Evolutionary conservation across 2,797 vertebrate genomes (phyloP), one percentile per base, ranked within the genome.

Genomic region (Phalloptychus januarius): DNA sequence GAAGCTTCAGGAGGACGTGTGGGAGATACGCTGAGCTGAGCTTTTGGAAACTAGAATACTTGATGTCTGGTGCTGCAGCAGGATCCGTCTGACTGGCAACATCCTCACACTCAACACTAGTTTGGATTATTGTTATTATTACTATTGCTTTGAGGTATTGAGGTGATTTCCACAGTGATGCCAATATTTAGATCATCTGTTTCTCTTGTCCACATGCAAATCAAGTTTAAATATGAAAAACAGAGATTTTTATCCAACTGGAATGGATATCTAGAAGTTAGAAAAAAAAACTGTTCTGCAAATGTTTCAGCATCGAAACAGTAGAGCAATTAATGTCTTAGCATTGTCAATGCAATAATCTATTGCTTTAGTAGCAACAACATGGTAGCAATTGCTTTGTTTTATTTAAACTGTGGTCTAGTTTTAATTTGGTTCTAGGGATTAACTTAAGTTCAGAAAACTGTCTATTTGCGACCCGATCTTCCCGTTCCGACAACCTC

Each of bases 31-130:
- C 72, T 58, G 72, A 80, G 79, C 72, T 58, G 72, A 80, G 74
- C 71, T 44, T 89, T 75, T 78, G 83, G 69, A 56, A 44, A 87
- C 73, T 79, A 63, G 83, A 82, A 85, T 25, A 72, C 15, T 73
- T 16, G 25, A 79, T 74, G 45, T 31, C 44, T 16, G n/a, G 7
- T 48, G 18, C 65, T 69, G 67, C 38, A 50, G 65, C 38, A 7
- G 36, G 10, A 69, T 25, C 20, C 5, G 1, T n/a, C 25, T 13
- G 3, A 67, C 65, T 69, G n/a, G n/a, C n/a, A n/a, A 10, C 20
- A 44, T 42, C 25, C 40, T n/a, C 67, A n/a, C 12, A 42, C 38
- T 28, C n/a, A 70, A 70, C n/a, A 40, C 40, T 15, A 10, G 10
- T 70, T 70, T 70, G 67, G 67, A 36, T 63, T 16, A 3, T 15